These are phyloP conservation scores for Pleuronectes platessa DNA, from an alignment of 2,113 vertebrate species.

Conservation along the genomic window DNA sequence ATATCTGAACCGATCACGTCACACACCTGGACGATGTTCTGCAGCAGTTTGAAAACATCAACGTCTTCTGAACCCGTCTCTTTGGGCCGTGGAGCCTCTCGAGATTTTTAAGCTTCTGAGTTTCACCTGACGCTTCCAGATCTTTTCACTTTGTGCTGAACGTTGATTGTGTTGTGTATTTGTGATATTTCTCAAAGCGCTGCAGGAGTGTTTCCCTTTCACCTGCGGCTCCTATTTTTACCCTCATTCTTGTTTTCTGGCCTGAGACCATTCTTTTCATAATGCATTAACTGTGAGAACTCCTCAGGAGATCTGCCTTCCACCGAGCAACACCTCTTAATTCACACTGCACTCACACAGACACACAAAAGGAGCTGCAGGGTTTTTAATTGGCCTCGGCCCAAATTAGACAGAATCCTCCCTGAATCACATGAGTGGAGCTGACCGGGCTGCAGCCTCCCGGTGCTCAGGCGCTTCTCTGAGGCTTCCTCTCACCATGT, in stretches of 20 bases:
- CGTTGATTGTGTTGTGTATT: too few relatives aligned
- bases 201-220: neutral
- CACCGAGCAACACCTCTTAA: conserved; percentile 56
- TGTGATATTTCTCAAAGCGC: neutral
- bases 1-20: neutral
- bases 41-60: neutral
- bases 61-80: too few relatives aligned
- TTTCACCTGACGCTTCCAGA: neutral
- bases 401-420: conserved; percentile 63
- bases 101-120: too few relatives aligned
- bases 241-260: conserved; percentile 21
- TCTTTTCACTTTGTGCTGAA: neutral
- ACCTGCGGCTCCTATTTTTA: conserved; percentile 42
- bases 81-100: too few relatives aligned
- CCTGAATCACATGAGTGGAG: conserved; percentile 55
- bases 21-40: neutral
- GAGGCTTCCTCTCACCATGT: conserved; percentile 49
- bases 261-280: conserved; percentile 39
- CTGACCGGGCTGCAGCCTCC: conserved; percentile 57
- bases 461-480: conserved; percentile 54
- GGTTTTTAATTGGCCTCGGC: conserved; percentile 63
- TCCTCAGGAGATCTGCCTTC: conserved; percentile 48
- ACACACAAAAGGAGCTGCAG: conserved; percentile 25
- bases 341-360: conserved; percentile 22
- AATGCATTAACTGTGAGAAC: conserved; percentile 34